These are phyloP conservation scores for Chaetodon auriga DNA, from an alignment of 2,113 vertebrate genomes.

Conservation along the genomic window DNA sequence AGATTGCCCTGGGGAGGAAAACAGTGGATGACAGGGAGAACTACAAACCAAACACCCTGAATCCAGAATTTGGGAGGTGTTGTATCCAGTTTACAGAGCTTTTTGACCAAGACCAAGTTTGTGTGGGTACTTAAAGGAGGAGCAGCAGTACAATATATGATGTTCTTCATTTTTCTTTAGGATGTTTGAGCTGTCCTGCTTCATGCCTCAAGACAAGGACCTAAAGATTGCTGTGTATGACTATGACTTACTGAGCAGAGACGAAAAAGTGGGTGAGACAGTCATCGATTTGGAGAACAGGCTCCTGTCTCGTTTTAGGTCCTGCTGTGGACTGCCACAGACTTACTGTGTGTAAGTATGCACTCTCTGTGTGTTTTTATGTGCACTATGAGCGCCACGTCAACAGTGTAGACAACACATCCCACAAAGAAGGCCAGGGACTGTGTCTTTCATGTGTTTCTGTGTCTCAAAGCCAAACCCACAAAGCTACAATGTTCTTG, in stretches of 20 bases:
- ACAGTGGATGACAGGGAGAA: slow-evolving; percentile 94
- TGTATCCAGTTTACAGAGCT: background rate
- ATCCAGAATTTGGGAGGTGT: slow-evolving; percentile 96
- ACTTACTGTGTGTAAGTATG: slow-evolving; percentile 94
- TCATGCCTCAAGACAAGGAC: slow-evolving; percentile 97
- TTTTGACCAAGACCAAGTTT: background rate
- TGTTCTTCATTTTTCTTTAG: slow-evolving; percentile 74
- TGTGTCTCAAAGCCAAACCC: background rate
- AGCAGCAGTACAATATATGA: background rate
- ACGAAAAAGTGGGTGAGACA: slow-evolving; percentile 98
- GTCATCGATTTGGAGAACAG: slow-evolving; percentile 97
- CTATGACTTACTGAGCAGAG: slow-evolving; percentile 91
- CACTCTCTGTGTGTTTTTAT: background rate
- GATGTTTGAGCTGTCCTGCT: slow-evolving; percentile 97
- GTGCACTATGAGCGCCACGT: background rate
- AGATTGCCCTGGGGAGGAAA: slow-evolving; percentile 92
- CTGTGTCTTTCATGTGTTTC: background rate
- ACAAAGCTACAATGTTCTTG: slow-evolving; percentile 1
- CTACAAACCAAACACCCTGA: slow-evolving; percentile 93
- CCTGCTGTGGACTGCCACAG: slow-evolving; percentile 93
- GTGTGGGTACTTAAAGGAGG: background rate
- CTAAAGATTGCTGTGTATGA: slow-evolving; percentile 97
- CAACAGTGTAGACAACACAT: background rate
- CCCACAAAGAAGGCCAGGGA: background rate
- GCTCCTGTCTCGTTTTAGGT: slow-evolving; percentile 92